Percentiles rank a stretch among this genome's conserved stretches.
These are phyloP conservation scores for Candidula unifasciata DNA, from an alignment of 2,888 invertebrate species.

Conservation along the genomic window DNA sequence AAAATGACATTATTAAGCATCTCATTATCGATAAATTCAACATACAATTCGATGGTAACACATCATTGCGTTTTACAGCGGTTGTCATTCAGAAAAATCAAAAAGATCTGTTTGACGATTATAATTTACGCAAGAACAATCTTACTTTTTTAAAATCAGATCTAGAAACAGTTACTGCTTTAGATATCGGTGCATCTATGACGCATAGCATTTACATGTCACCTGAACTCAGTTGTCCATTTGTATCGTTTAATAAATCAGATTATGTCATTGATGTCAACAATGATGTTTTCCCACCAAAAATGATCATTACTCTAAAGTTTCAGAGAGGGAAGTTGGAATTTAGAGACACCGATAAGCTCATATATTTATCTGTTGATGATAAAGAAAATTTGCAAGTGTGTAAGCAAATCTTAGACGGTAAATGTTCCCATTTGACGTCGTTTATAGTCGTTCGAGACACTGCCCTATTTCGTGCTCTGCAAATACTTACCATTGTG, in stretches of 20 bases:
- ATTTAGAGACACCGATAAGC: background rate
- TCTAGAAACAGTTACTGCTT: background rate
- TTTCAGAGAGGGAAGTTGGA: background rate
- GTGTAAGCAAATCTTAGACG: background rate
- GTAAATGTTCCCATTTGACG: background rate
- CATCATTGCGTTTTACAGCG: background rate
- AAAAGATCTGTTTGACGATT: background rate
- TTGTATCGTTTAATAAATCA: background rate
- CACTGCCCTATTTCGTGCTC: background rate
- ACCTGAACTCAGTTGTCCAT: background rate
- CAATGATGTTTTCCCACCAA: background rate
- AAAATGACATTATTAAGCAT: background rate
- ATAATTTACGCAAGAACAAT: background rate
- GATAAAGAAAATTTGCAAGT: background rate
- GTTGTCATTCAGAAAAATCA: background rate
- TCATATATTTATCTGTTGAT: background rate
- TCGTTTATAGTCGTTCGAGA: background rate
- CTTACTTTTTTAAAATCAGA: background rate
- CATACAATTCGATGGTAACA: background rate
- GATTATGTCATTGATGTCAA: background rate
- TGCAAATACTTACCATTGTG: constrained; percentile 19
- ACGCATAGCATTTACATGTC: background rate
- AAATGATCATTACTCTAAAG: background rate
- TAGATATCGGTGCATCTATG: background rate
- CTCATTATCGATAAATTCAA: background rate